Conservation (phyloP, 2,113 vertebrate species). For the Empidonax alnorum region DNA sequence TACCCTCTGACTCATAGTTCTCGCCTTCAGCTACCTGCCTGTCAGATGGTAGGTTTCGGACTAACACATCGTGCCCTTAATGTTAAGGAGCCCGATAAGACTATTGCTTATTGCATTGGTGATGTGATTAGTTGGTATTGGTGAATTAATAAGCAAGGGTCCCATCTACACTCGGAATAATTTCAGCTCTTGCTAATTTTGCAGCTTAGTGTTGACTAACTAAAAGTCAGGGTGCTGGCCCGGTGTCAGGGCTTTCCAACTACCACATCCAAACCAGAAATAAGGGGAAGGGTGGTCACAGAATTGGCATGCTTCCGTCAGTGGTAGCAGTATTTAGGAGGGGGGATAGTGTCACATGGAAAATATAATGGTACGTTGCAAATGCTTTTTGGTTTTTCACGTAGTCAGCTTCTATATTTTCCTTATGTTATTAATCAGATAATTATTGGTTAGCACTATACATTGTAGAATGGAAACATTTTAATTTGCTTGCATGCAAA, state of each 20-base stretch:
- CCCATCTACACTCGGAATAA: neutral
- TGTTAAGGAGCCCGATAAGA: neutral
- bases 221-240: neutral
- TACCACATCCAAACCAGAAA: neutral
- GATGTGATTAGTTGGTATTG: neutral
- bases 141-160: neutral
- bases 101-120: accelerated
- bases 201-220: neutral
- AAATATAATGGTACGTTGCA: neutral
- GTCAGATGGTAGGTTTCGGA: neutral
- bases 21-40: neutral
- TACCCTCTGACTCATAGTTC: neutral
- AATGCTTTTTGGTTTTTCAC: neutral
- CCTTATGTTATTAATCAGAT: neutral
- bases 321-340: neutral
- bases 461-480: neutral
- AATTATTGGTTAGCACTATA: neutral
- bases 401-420: neutral
- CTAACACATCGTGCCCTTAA: accelerated
- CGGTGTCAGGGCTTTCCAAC: neutral
- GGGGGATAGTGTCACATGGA: neutral
- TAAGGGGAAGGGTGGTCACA: neutral
- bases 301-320: neutral
- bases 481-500: neutral
- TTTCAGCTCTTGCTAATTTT: neutral